Evolutionary conservation across 1,140 invertebrate species (phyloP).

Genomic region (Drosophila suzukii): DNA sequence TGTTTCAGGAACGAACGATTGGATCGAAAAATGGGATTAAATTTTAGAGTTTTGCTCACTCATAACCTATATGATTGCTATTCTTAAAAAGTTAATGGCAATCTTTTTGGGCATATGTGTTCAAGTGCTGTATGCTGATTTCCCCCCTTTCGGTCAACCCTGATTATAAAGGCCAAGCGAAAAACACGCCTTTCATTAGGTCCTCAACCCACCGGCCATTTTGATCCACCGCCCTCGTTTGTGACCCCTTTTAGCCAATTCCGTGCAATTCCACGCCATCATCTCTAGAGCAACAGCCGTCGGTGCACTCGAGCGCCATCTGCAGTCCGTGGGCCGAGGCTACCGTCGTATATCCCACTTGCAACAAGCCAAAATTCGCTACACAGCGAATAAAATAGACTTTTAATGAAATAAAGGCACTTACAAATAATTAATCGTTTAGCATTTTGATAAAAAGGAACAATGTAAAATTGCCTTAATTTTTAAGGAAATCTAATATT

Average conservation of each 20-base stretch:
- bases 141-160: too few species aligned
- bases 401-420: not conserved
- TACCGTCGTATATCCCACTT: not conserved
- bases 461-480: too few species aligned
- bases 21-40: too few species aligned
- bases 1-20: not conserved
- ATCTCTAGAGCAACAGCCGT: conserved; percentile 30
- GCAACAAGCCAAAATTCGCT: not conserved
- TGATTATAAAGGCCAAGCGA: conserved; percentile 3
- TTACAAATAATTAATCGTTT: too few species aligned
- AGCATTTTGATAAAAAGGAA: too few species aligned
- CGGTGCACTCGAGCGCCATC: conserved; percentile 46
- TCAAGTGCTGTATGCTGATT: not conserved
- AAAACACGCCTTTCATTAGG: conserved; percentile 27
- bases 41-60: too few species aligned
- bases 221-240: too few species aligned
- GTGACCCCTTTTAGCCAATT: conserved; percentile 16
- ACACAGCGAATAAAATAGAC: not conserved
- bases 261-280: conserved; percentile 24
- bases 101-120: not conserved
- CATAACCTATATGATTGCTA: too few species aligned
- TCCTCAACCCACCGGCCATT: not conserved
- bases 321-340: conserved; percentile 34
- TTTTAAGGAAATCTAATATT: too few species aligned
- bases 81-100: too few species aligned